These are phyloP conservation scores for Nephrotoma flavescens DNA, from an alignment of 2,888 invertebrate genomes.

Conservation along the genomic window DNA sequence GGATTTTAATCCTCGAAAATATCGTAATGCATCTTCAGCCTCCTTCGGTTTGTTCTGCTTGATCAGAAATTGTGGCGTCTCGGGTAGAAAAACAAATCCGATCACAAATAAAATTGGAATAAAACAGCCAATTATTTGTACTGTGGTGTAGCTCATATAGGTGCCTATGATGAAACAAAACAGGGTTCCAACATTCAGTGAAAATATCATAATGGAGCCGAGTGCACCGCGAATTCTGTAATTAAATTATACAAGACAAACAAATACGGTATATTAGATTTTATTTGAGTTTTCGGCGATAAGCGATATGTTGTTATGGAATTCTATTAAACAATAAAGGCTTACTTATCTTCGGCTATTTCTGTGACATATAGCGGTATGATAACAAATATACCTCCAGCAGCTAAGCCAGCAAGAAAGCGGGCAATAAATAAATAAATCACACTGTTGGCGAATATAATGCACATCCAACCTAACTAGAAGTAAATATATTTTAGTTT, in stretches of 20 bases:
- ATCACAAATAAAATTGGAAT: slow-evolving; percentile 20
- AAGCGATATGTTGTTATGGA: too few relatives aligned
- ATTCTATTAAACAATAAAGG: background rate
- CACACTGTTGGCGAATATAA: slow-evolving; percentile 8
- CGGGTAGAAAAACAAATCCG: slow-evolving; percentile 24
- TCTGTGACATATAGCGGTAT: slow-evolving; percentile 7
- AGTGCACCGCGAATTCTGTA: slow-evolving; percentile 26
- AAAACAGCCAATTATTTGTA: slow-evolving; percentile 19
- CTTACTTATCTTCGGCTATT: slow-evolving; percentile 1
- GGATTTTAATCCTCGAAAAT: slow-evolving; percentile 17
- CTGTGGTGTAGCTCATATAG: slow-evolving; percentile 19
- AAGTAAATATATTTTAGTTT: background rate
- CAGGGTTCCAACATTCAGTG: slow-evolving; percentile 24
- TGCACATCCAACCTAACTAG: slow-evolving; percentile 6
- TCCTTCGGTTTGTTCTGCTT: slow-evolving; percentile 16
- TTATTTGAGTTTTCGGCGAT: too few relatives aligned
- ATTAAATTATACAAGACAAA: background rate
- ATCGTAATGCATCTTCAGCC: slow-evolving; percentile 25
- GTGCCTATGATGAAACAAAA: slow-evolving; percentile 22
- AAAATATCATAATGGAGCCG: slow-evolving; percentile 25
- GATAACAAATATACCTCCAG: slow-evolving; percentile 7
- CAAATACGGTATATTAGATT: background rate
- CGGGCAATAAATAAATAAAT: slow-evolving; percentile 6
- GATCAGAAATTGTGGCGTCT: slow-evolving; percentile 25
- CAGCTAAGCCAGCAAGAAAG: slow-evolving; percentile 9